Evolutionary conservation across 2,888 invertebrate species (phyloP).

Genomic region (Muscina levida): DNA sequence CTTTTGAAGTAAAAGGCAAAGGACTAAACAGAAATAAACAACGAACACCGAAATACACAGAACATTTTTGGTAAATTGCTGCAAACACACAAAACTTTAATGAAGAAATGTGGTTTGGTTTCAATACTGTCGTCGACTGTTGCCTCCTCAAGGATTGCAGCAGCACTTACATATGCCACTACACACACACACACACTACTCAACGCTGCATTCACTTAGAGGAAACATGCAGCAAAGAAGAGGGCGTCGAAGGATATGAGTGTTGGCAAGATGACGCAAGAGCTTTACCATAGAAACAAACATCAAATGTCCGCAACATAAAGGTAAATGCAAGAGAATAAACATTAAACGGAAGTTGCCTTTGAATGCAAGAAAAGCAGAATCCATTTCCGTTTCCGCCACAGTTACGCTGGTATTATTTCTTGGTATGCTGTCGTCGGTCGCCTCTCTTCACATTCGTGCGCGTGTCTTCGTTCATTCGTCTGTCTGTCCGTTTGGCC

Average conservation of each 20-base stretch:
- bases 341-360: slow-evolving; percentile 40
- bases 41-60: background rate
- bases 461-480: slow-evolving; percentile 8
- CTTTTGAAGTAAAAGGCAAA: background rate
- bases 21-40: slow-evolving; percentile 12
- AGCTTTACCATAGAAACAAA: slow-evolving; percentile 11
- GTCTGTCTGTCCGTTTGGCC: slow-evolving; percentile 1
- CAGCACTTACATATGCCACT: slow-evolving; percentile 8
- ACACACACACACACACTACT: background rate
- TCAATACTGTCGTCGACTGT: background rate
- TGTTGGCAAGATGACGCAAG: background rate
- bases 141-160: background rate
- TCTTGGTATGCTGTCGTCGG: slow-evolving; percentile 27
- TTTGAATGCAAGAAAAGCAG: slow-evolving; percentile 46
- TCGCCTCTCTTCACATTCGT: background rate
- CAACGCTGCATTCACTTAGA: no score
- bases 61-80: slow-evolving; percentile 36
- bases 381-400: slow-evolving; percentile 62
- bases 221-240: no score
- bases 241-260: background rate
- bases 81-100: slow-evolving; percentile 51
- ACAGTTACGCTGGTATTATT: slow-evolving; percentile 48
- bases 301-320: slow-evolving; percentile 28
- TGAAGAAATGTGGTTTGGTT: slow-evolving; percentile 62
- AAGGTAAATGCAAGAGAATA: slow-evolving; percentile 27